Conservation (phyloP, 2,888 invertebrate genomes). For the Xestoiulus laeticollis region DNA sequence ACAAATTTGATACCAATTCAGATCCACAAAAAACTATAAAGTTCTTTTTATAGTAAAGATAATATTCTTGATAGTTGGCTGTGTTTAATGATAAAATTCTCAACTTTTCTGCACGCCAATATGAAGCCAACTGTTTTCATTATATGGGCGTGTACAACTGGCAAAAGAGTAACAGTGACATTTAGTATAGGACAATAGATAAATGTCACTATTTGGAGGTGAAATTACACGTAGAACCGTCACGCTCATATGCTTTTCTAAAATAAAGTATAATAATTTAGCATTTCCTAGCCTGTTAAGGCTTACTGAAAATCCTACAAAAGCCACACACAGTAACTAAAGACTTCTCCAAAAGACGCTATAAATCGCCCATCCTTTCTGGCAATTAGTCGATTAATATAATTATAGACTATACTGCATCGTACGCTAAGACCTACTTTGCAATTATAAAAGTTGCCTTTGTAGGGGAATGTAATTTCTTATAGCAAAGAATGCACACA, state of each 20-base stretch:
- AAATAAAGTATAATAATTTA: neutral
- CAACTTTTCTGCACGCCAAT: neutral
- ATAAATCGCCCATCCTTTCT: neutral
- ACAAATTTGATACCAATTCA: too few species aligned
- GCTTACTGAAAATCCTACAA: neutral
- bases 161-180: neutral
- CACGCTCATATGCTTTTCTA: neutral
- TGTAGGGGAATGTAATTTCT: neutral
- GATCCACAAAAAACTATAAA: too few species aligned
- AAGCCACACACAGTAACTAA: neutral
- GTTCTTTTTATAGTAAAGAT: too few species aligned
- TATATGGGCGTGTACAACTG: neutral
- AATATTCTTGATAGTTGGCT: neutral
- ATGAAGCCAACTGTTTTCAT: neutral
- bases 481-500: neutral
- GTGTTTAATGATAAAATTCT: neutral
- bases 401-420: neutral
- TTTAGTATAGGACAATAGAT: neutral
- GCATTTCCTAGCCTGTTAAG: neutral
- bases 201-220: neutral
- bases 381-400: constrained; percentile 16
- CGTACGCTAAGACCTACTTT: neutral
- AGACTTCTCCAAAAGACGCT: neutral
- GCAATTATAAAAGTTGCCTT: neutral
- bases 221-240: neutral